A percentile compares a stretch with the other conserved stretches of the same genome.
phyloP scores from a whole-genome alignment of 2,113 vertebrate genomes.

The Onychostruthus taczanowskii region DNA sequence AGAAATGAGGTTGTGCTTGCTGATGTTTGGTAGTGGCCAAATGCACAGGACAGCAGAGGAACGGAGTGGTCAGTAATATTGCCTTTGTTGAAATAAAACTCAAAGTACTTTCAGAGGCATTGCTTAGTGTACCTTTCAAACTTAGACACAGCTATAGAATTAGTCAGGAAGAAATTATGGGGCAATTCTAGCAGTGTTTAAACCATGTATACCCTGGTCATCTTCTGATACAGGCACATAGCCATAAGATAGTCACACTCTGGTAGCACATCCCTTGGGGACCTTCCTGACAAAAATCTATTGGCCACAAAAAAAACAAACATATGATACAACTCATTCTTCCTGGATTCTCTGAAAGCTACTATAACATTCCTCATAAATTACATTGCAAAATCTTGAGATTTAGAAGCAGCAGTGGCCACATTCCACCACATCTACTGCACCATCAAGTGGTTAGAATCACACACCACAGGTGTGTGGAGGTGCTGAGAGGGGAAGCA shows the following conservation, averaged over 20 bases:
- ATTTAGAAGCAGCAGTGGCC: not conserved
- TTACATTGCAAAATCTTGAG: not conserved
- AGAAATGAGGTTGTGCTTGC: not conserved
- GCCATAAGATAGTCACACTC: not conserved
- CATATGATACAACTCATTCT: not conserved
- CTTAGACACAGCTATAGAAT: not conserved
- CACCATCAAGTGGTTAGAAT: not conserved
- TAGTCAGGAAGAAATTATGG: not conserved
- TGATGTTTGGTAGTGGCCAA: not conserved
- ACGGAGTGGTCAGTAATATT: not conserved
- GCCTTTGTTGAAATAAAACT: not conserved
- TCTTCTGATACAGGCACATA: not conserved
- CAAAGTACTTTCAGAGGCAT: not conserved
- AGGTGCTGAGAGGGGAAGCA: not conserved
- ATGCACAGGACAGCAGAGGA: not conserved
- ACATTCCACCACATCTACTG: not conserved
- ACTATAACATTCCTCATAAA: not conserved
- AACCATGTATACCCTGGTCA: not conserved
- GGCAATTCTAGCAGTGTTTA: not conserved
- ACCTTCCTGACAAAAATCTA: not conserved
- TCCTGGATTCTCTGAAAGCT: not conserved
- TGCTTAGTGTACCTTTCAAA: not conserved
- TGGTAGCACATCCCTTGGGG: not conserved
- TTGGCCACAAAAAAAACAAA: not conserved
- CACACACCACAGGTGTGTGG: not conserved